phyloP scores from a whole-genome alignment of 2,888 invertebrate species.

The Lissonota sp. region DNA sequence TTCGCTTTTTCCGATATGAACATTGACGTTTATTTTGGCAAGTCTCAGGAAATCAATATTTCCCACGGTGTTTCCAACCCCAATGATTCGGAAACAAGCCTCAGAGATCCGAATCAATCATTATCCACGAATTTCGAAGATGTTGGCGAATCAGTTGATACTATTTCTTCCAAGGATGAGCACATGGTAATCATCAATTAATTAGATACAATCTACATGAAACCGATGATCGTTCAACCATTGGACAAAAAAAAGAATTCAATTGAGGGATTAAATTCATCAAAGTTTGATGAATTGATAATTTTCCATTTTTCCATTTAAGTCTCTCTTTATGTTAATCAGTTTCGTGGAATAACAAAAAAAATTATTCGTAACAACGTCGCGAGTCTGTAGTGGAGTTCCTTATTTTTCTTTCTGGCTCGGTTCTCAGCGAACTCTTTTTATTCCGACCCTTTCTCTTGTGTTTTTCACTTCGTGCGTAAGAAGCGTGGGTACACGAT shows the following conservation, averaged over 20 bases:
- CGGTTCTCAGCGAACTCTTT: constrained; percentile 14
- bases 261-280: no score
- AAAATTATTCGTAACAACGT: not conserved
- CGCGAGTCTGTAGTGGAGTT: constrained; percentile 1
- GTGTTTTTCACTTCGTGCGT: constrained; percentile 7
- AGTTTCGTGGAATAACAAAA: no score
- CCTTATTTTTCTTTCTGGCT: constrained; percentile 18
- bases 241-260: no score
- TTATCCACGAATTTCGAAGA: not conserved
- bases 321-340: no score
- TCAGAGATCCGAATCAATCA: not conserved
- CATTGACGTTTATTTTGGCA: not conserved
- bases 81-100: constrained; percentile 4
- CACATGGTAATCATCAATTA: not conserved
- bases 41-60: not conserved
- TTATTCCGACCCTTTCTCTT: not conserved
- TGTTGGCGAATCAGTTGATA: not conserved
- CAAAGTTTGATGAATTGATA: no score
- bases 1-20: not conserved
- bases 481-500: constrained; percentile 57
- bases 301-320: no score
- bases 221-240: no score
- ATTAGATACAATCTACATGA: no score
- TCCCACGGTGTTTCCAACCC: not conserved
- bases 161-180: not conserved